Evolutionary conservation across 2,797 vertebrate genomes (phyloP), one percentile per base, ranked within the genome.

Genomic region (Megaceryle alcyon): DNA sequence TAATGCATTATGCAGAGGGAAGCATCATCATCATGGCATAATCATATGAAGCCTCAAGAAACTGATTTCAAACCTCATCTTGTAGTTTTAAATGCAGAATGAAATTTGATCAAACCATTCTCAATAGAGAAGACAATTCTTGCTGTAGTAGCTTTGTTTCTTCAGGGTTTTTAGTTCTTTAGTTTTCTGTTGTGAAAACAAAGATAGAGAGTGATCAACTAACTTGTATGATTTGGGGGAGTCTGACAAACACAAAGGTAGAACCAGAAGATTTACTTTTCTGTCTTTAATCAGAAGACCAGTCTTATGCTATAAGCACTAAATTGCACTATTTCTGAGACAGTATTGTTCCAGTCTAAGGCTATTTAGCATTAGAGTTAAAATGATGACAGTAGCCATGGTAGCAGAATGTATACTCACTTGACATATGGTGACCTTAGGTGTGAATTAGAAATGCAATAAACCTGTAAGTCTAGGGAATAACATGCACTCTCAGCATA

Each of bases 381-480:
- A 89, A 97, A 88, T 73, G 7, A 93, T 87, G 64, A 72, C 53
- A 70, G 88, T 86, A 94, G 51, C 64, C 61, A 77, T 94, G 78
- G 87, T 61, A 86, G 86, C 81, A 81, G 61, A 95, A 82, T 78
- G 75, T 86, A 72, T 70, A 70, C 64, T 93, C 86, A 81, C 70
- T 95, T 97, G 95, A 96, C 96, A 96, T 94, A 80, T 88, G 71
- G 81, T 97, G 95, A 97, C 95, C 95, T 97, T 96, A 97, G 73
- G 82, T 93, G 92, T 94, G 92, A 95, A 97, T 96, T 96, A 97
- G 94, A 97, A 97, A 86, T 1, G n/a, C 86, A 92, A 90, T 97
- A 97, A 97, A 94, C 88, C 78, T 90, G 59, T 82, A 95, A 90
- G 92, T 92, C 94, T 93, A 37, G 93, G 94, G 95, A 96, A 93